Evolutionary conservation across 2,797 vertebrate genomes (phyloP).

Genomic region (Xiphorhynchus erythropygius): DNA sequence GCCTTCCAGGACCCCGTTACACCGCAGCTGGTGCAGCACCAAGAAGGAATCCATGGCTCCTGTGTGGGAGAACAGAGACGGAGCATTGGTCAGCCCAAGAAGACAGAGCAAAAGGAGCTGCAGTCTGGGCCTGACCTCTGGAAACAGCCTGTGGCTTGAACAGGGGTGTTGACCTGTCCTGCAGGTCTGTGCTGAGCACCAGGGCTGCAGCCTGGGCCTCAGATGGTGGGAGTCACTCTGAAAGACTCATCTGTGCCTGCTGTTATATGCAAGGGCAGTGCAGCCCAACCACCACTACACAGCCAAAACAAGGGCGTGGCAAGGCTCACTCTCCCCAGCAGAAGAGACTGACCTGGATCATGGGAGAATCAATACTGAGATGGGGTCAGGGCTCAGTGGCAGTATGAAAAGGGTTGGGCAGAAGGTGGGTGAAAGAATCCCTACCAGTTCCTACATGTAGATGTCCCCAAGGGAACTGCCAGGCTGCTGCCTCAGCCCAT

Average conservation of each 20-base stretch:
- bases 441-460: background rate
- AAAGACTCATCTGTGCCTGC: background rate
- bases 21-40: constrained; percentile 92
- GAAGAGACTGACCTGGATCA: background rate
- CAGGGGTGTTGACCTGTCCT: fast-evolving
- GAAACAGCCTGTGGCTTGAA: fast-evolving
- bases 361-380: background rate
- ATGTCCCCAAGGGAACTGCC: background rate
- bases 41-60: constrained; percentile 90
- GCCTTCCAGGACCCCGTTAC: constrained; percentile 91
- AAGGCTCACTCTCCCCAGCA: background rate
- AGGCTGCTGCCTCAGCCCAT: background rate
- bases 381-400: background rate
- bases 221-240: background rate
- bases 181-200: background rate
- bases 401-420: background rate
- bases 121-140: background rate
- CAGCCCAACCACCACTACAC: background rate
- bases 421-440: background rate
- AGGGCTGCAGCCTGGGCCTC: background rate
- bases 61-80: constrained; percentile 1
- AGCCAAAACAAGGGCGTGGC: background rate
- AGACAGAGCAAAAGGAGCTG: background rate
- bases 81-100: background rate
- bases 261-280: background rate